A percentile compares a stretch with the other conserved stretches of the same genome.
Conservation (phyloP, 2,888 invertebrate species). For the Deilephila elpenor region DNA sequence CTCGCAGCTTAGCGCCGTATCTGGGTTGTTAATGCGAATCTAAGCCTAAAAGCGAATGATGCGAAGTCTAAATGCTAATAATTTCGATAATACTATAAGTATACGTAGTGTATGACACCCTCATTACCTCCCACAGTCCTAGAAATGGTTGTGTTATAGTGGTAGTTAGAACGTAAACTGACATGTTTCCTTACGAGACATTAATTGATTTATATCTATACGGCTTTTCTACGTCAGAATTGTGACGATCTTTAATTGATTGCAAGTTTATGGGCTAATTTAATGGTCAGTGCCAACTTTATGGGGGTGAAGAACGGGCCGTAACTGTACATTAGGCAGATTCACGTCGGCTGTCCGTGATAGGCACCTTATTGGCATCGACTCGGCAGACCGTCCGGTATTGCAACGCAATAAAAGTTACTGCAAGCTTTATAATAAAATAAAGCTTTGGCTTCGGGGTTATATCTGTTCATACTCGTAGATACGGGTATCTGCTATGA, state of each 20-base stretch:
- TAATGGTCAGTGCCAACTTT: slow-evolving; percentile 46
- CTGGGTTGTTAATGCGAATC: too few species aligned
- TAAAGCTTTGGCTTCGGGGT: slow-evolving; percentile 35
- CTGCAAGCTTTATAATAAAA: slow-evolving; percentile 8
- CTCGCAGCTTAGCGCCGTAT: too few species aligned
- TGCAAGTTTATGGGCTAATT: slow-evolving; percentile 54
- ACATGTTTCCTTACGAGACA: slow-evolving; percentile 54
- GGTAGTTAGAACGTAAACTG: slow-evolving; percentile 47
- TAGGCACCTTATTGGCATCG: slow-evolving; percentile 49
- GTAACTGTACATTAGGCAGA: slow-evolving; percentile 36
- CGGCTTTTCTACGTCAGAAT: slow-evolving; percentile 45
- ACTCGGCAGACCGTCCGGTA: slow-evolving; percentile 50
- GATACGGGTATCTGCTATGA: not conserved
- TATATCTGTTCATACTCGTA: slow-evolving; percentile 32
- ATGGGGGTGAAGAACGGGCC: slow-evolving; percentile 44
- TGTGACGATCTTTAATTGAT: slow-evolving; percentile 55
- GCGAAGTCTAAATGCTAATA: too few species aligned
- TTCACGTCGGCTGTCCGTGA: slow-evolving; percentile 40
- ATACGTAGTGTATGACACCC: not conserved
- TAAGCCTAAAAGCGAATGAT: too few species aligned
- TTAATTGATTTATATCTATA: slow-evolving; percentile 54
- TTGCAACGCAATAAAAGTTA: slow-evolving; percentile 48
- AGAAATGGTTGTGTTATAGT: slow-evolving; percentile 25
- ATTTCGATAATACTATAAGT: too few species aligned
- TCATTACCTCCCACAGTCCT: slow-evolving; percentile 25